Evolutionary conservation across 2,888 invertebrate species (phyloP), one percentile per base, ranked within the genome.

Genomic region (Calliphora vomitoria): DNA sequence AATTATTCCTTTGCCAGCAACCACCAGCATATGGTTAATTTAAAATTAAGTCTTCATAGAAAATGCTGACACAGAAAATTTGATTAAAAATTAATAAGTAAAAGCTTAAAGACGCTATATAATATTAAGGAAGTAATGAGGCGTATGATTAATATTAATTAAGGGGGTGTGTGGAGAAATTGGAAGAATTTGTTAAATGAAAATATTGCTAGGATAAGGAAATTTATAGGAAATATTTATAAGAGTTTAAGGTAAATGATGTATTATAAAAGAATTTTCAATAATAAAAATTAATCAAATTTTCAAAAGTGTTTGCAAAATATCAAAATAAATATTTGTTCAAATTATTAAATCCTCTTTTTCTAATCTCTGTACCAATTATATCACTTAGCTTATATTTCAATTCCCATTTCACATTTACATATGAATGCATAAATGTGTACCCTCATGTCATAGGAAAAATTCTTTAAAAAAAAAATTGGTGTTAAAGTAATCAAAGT

Each of bases 1-100:
- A 60, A 69, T 76, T 53, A 69, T 76, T 53, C 47, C n/a, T 68
- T 60, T 75, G 18, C 8, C 72, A 74, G 35, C 50, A 13, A 74
- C 31, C 44, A 20, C 35, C 64, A 35, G 35, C 75, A 31, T 50
- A 53, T 76, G 69, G 69, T 82, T 76, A 76, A 76, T 76, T 82
- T 60, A 18, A 81, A 66, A 72, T 81, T 68, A 69, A 82, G 13
- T 38, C 15, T 53, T 66, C 15, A 53, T 82, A 31, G 31, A 20
- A 68, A 20, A 58, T 44, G 44, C 44, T 74, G 72, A 20, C 66
- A 75, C 35, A 80, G 4, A 38, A 41, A 53, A 38, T 15, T 18
- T n/a, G 13, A 55, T 74, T 53, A 44, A 64, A 72, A 41, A 31
- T 38, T 31, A 71, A 62, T 80, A 47, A 62, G 38, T 11, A 71